Conservation (phyloP, 2,888 invertebrate genomes). For the Scaptomyza polygonia region DNA sequence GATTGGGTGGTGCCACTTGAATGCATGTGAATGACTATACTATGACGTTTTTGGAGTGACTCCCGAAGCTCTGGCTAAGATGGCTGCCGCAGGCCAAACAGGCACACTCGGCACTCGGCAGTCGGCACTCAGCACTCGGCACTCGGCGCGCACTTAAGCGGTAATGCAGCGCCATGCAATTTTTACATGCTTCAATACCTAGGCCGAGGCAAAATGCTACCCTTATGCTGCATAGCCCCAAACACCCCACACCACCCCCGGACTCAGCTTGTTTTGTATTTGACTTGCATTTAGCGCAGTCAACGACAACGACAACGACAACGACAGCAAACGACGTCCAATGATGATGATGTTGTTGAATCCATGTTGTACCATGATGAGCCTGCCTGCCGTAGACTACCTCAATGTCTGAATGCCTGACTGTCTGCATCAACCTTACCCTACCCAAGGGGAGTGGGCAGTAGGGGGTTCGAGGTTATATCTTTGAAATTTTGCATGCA, state of each 20-base stretch:
- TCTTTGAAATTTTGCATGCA: constrained; percentile 72
- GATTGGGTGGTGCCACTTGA: constrained; percentile 52
- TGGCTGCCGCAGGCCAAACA: constrained; percentile 59
- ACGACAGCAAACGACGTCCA: constrained; percentile 22
- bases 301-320: constrained; percentile 34
- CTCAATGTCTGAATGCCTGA: constrained; percentile 2
- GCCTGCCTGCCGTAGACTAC: constrained; percentile 8
- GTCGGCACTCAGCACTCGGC: constrained; percentile 47
- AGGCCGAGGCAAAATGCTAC: constrained; percentile 41
- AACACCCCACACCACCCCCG: not conserved
- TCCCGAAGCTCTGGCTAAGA: constrained; percentile 65
- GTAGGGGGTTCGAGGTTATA: constrained; percentile 54
- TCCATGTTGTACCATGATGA: constrained; percentile 12
- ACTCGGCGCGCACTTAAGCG: constrained; percentile 66
- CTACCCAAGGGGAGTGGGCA: no score
- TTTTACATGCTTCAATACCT: constrained; percentile 79
- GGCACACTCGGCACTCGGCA: constrained; percentile 46
- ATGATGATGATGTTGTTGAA: constrained; percentile 22
- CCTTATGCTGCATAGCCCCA: constrained; percentile 12
- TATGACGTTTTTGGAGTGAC: constrained; percentile 64
- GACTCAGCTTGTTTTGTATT: no score
- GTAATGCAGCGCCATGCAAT: constrained; percentile 78
- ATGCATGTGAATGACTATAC: constrained; percentile 78
- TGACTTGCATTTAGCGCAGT: constrained; percentile 77
- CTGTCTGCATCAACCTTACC: not conserved